Evolutionary conservation across 2,797 vertebrate species (phyloP).

Genomic region (Lindbergichthys nudifrons): DNA sequence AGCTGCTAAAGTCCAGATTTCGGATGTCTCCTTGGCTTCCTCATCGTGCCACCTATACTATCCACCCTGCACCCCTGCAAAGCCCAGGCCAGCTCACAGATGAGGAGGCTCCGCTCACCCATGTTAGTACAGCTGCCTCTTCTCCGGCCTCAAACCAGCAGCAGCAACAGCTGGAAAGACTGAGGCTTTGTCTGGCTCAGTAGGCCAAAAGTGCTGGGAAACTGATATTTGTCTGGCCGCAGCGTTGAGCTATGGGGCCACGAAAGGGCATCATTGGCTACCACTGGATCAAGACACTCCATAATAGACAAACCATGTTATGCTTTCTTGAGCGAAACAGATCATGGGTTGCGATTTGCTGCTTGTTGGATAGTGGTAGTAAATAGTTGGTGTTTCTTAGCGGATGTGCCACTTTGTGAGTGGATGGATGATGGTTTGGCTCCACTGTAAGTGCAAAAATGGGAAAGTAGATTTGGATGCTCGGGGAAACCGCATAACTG

Average conservation of each 20-base stretch:
- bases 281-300: constrained; percentile 48
- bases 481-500: neutral
- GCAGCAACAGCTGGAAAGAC: constrained; percentile 81
- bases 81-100: constrained; percentile 52
- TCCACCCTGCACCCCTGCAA: constrained; percentile 41
- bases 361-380: constrained; percentile 31
- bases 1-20: constrained; percentile 28
- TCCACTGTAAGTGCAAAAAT: constrained; percentile 18
- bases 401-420: constrained; percentile 33
- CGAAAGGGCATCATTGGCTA: constrained; percentile 54
- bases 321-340: constrained; percentile 30
- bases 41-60: constrained; percentile 27
- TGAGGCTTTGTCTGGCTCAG: constrained; percentile 73
- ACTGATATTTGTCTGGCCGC: constrained; percentile 72
- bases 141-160: constrained; percentile 66
- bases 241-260: constrained; percentile 51
- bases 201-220: constrained; percentile 70
- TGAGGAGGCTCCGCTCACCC: constrained; percentile 55
- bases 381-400: constrained; percentile 31
- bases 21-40: constrained; percentile 29
- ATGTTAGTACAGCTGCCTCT: constrained; percentile 84
- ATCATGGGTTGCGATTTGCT: constrained; percentile 20
- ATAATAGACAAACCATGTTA: constrained; percentile 40
- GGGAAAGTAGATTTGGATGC: neutral
- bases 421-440: constrained; percentile 44